Conservation (phyloP, 1,140 invertebrate genomes). For the Panulirus ornatus region DNA sequence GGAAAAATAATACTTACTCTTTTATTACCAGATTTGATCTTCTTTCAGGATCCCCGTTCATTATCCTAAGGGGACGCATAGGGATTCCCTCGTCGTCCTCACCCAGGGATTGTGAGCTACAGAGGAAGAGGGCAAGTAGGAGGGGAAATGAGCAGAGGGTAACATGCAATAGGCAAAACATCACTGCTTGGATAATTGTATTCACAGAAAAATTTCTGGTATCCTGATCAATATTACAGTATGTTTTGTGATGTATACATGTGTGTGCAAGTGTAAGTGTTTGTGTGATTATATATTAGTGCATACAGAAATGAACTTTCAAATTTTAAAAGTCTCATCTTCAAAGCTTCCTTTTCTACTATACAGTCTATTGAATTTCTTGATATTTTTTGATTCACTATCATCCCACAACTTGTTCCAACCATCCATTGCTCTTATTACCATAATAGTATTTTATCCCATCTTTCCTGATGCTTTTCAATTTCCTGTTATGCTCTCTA, state of each 20-base stretch:
- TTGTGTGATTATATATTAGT: no score
- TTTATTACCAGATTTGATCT: slow-evolving; percentile 69
- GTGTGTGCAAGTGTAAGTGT: slow-evolving; percentile 12
- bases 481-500: no score
- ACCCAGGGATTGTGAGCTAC: slow-evolving; percentile 66
- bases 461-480: no score
- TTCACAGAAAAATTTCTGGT: not conserved
- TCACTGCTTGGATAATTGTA: slow-evolving; percentile 30
- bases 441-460: no score
- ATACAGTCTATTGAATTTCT: no score
- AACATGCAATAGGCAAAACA: slow-evolving; percentile 55
- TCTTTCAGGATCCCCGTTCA: slow-evolving; percentile 69
- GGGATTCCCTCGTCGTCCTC: slow-evolving; percentile 73
- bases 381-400: no score
- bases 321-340: no score
- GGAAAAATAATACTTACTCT: slow-evolving; percentile 67
- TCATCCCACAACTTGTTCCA: no score
- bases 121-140: slow-evolving; percentile 44
- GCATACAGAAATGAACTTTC: no score
- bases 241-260: not conserved
- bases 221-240: not conserved
- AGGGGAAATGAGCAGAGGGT: slow-evolving; percentile 31
- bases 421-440: no score
- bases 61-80: slow-evolving; percentile 72
- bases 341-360: no score